phyloP scores from a whole-genome alignment of 2,113 vertebrate genomes.

The Bufo bufo region DNA sequence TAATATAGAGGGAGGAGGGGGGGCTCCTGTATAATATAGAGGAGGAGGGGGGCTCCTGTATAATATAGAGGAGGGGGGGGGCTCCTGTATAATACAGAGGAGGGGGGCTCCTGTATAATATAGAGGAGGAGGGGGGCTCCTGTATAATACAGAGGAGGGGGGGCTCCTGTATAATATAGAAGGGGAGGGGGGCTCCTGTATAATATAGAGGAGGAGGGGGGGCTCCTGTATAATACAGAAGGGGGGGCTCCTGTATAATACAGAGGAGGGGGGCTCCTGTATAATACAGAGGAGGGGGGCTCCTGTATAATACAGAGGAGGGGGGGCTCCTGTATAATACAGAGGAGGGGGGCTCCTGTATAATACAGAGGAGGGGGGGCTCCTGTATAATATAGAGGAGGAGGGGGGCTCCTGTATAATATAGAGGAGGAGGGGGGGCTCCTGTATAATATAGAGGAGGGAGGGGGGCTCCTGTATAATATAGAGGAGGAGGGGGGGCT shows the following conservation, averaged over 20 bases:
- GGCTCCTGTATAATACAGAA: neutral
- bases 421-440: no score
- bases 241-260: no score
- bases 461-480: neutral
- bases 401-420: neutral
- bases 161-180: no score
- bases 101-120: no score
- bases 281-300: neutral
- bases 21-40: no score
- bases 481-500: neutral
- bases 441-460: no score
- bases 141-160: neutral
- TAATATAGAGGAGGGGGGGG: neutral
- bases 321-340: neutral
- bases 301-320: neutral
- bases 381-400: no score
- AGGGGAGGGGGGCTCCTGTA: no score
- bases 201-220: no score
- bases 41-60: neutral
- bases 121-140: neutral
- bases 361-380: no score
- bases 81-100: neutral
- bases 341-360: no score
- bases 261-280: neutral
- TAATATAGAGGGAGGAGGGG: neutral